These are phyloP conservation scores for Hypotaenidia philippensis DNA, from an alignment of 2,797 vertebrate species.

Conservation along the genomic window DNA sequence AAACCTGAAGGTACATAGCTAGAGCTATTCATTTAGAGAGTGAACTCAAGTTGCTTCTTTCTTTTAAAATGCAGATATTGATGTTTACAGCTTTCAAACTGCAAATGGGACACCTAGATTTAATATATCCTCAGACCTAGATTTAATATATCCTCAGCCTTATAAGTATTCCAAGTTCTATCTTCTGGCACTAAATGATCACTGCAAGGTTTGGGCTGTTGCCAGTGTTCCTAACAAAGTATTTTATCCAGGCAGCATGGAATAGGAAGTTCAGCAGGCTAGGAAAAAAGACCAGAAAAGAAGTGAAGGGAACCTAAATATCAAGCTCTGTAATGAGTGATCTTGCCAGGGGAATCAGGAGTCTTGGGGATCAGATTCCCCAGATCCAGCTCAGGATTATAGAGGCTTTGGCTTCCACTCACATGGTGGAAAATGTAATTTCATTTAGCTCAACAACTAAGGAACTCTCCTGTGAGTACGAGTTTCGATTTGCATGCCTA, in stretches of 20 bases:
- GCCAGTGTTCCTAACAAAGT: not conserved
- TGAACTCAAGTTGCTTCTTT: not conserved
- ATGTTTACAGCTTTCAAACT: constrained; percentile 16
- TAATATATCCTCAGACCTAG: not conserved
- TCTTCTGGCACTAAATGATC: not conserved
- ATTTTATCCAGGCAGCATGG: not conserved
- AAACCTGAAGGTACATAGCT: not conserved
- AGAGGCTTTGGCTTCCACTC: not conserved
- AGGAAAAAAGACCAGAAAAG: not conserved
- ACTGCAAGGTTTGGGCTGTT: not conserved
- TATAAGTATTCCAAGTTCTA: not conserved
- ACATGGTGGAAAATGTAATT: not conserved
- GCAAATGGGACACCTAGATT: not conserved
- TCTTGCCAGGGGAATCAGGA: not conserved
- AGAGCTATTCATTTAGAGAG: not conserved
- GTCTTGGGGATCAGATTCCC: not conserved
- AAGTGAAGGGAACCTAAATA: not conserved
- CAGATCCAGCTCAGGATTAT: not conserved
- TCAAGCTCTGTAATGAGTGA: not conserved
- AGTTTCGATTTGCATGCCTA: not conserved
- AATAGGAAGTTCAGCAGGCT: not conserved
- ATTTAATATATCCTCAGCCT: not conserved
- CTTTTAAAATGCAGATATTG: constrained; percentile 21
- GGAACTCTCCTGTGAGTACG: not conserved
- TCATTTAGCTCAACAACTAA: not conserved